Evolutionary conservation across 2,888 invertebrate species (phyloP).

Genomic region (Monoplex corrugatus): DNA sequence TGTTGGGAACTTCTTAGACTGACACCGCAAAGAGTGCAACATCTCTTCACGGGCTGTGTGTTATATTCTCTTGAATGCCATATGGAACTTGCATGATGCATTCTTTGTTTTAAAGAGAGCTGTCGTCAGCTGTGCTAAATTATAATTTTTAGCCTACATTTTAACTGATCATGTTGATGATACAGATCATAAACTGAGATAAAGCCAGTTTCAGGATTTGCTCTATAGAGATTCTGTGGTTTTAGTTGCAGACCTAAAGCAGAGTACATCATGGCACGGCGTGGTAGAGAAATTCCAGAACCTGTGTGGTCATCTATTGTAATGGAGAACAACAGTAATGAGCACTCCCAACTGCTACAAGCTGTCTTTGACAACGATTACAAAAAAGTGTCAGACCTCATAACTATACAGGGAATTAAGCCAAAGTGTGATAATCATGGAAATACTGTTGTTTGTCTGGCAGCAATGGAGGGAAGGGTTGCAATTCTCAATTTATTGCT

Average conservation of each 20-base stretch:
- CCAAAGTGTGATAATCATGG: constrained; percentile 65
- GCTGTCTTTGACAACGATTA: constrained; percentile 39
- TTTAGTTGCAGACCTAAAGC: background rate
- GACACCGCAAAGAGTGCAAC: too few relatives aligned
- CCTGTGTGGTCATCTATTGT: constrained; percentile 11
- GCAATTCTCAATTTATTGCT: constrained; percentile 69
- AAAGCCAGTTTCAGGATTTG: too few relatives aligned
- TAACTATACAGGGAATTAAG: constrained; percentile 27
- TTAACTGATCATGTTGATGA: too few relatives aligned
- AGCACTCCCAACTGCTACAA: background rate
- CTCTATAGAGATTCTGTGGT: too few relatives aligned
- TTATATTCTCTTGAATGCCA: too few relatives aligned
- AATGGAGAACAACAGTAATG: background rate
- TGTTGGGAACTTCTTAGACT: too few relatives aligned
- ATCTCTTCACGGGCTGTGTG: too few relatives aligned
- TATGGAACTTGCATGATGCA: too few relatives aligned
- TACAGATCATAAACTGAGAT: too few relatives aligned
- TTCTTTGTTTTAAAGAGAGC: too few relatives aligned
- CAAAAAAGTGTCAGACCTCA: constrained; percentile 5
- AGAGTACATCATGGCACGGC: background rate
- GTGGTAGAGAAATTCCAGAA: constrained; percentile 7
- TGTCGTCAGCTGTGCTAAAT: too few relatives aligned
- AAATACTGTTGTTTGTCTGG: constrained; percentile 67
- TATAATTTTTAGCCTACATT: too few relatives aligned
- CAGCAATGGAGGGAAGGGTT: constrained; percentile 64